These are phyloP conservation scores for Psix sp. DNA, from an alignment of 1,140 invertebrate species.

Conservation along the genomic window DNA sequence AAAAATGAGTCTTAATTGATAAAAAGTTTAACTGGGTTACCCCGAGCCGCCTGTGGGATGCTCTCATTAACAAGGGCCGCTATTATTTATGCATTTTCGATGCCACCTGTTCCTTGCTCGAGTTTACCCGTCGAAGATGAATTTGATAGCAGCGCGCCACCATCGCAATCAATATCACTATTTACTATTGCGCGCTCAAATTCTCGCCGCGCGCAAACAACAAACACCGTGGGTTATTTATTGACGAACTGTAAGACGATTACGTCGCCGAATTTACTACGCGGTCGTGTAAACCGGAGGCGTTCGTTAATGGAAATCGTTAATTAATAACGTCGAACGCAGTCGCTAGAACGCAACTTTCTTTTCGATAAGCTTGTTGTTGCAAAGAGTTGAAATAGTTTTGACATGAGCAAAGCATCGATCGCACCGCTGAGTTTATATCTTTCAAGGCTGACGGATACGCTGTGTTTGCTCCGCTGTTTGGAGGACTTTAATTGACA, in stretches of 20 bases:
- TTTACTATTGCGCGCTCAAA: constrained; percentile 20
- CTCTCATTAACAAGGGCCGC: no score
- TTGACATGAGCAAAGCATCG: constrained; percentile 6
- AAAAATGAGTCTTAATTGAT: no score
- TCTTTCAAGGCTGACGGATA: constrained; percentile 28
- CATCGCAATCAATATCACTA: constrained; percentile 33
- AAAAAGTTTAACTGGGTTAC: no score
- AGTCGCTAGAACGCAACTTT: background rate
- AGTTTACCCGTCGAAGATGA: constrained; percentile 32
- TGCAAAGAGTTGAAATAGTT: constrained; percentile 5
- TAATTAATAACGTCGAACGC: constrained; percentile 9
- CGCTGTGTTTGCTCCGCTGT: constrained; percentile 19
- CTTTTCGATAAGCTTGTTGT: no score
- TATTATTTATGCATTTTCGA: constrained; percentile 28
- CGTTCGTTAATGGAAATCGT: constrained; percentile 17
- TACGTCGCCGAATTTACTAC: constrained; percentile 27
- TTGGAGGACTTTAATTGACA: constrained; percentile 57
- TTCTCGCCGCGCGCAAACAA: constrained; percentile 11
- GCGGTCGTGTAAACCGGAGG: background rate
- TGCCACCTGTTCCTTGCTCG: constrained; percentile 33
- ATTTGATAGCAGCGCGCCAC: constrained; percentile 17
- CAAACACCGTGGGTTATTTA: constrained; percentile 28
- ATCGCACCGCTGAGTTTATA: constrained; percentile 15
- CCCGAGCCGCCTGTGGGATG: no score
- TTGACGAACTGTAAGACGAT: constrained; percentile 31